These are phyloP conservation scores for Anabacerthia variegaticeps DNA, from an alignment of 2,797 vertebrate genomes.

Conservation along the genomic window DNA sequence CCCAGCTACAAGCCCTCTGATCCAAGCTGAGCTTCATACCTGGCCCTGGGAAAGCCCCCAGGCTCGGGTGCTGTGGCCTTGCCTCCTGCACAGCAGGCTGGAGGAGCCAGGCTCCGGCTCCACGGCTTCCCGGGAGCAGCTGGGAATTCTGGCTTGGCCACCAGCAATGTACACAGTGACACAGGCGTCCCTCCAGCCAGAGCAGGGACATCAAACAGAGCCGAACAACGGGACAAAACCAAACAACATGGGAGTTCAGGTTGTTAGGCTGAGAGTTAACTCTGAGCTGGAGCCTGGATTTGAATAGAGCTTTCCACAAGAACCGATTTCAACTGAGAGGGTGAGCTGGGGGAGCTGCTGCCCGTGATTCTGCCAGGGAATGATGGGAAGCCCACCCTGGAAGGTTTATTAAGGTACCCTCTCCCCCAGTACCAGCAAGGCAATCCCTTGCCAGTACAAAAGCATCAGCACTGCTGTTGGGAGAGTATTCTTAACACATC, in stretches of 20 bases:
- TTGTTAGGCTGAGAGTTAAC: accelerated
- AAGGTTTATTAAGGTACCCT: neutral
- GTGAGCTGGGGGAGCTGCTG: neutral
- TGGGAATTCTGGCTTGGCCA: accelerated
- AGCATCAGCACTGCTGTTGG: accelerated
- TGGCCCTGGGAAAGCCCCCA: accelerated
- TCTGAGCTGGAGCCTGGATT: neutral
- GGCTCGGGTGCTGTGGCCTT: accelerated
- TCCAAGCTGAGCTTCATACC: accelerated
- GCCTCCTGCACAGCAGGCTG: accelerated
- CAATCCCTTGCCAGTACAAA: neutral
- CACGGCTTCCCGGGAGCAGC: neutral
- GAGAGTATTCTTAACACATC: accelerated
- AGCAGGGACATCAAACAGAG: neutral
- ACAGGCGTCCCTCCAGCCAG: neutral
- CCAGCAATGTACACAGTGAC: accelerated
- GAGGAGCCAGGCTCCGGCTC: neutral
- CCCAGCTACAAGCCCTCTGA: neutral
- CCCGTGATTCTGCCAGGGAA: neutral
- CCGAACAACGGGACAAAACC: neutral
- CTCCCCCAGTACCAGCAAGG: neutral
- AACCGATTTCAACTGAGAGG: neutral
- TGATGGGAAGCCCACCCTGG: neutral
- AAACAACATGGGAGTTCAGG: accelerated
- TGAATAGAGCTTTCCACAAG: neutral